Base-by-base conservation (phyloP, 2,797 vertebrate genomes). In the Pseudotriccus pelzelni region DNA sequence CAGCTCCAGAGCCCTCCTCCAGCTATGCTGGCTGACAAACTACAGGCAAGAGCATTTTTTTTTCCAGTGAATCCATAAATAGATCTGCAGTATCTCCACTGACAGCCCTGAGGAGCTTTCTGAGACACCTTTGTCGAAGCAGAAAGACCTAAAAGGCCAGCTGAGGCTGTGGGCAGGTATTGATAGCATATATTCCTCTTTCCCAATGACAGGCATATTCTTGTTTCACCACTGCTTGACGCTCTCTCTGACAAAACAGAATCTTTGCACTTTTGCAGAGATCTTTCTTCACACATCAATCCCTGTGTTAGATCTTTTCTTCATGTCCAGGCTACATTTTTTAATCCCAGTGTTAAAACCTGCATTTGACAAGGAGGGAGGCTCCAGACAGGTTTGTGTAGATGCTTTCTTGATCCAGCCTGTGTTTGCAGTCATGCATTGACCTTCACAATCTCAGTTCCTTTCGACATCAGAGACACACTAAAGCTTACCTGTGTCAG, bases 61-160 rank as follows among this genome's bases (percentile, higher is more conserved):
- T 89, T 89, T 68, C 11, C 37, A 52, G 27, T 68, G 30, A 89
- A 92, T 87, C 89, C 49, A 83, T 81, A 80, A 77, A 80, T 27
- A 50, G 58, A 82, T 76, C 37, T 41, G 34, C 34, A 94, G 14
- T 12, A 2, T 72, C 60, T 68, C 34, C 68, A 28, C 15, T 58
- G 93, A 77, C 78, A 87, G 24, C 46, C 25, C 64, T 36, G 46
- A 62, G 63, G 59, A 91, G 52, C 4, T 85, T 80, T 89, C 34
- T 90, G 84, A 89, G 60, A 46, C 34, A 68, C 23, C 4, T 52
- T 43, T 77, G 60, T 62, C 4, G 0, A 87, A 93, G 14, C 8
- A 76, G 52, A 59, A 87, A 77, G 58, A 66, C 60, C 41, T 82
- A 64, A 66, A 66, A n/a, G 56, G 89, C 56, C 64, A 70, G 14